These are phyloP conservation scores for Copsychus sechellarum DNA, from an alignment of 2,113 vertebrate genomes.

Conservation along the genomic window DNA sequence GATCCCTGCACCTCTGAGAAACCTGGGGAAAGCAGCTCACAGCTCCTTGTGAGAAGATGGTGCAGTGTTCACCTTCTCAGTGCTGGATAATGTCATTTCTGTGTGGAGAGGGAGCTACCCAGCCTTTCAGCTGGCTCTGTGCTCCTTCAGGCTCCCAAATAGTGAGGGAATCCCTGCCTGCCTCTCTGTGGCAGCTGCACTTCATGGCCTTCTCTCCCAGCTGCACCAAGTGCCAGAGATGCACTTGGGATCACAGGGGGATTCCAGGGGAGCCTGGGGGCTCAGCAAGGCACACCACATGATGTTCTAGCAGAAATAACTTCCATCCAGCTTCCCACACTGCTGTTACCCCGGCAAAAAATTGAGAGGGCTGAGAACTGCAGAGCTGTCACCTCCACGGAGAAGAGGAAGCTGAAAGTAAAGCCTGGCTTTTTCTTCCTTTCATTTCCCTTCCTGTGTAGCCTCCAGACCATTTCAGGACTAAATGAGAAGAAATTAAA, in stretches of 20 bases:
- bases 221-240: background rate
- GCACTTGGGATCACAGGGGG: background rate
- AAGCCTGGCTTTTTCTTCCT: background rate
- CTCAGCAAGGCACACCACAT: fast-evolving
- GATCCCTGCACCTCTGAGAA: background rate
- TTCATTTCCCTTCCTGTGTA: background rate
- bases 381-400: background rate
- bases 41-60: background rate
- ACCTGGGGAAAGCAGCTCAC: background rate
- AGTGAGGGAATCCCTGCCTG: background rate
- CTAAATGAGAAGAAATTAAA: background rate
- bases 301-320: background rate
- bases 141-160: background rate
- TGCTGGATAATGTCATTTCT: background rate
- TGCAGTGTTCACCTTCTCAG: background rate
- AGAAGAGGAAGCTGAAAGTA: background rate
- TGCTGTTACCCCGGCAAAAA: background rate
- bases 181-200: background rate
- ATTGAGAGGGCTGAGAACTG: background rate
- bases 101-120: background rate
- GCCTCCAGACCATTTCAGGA: background rate
- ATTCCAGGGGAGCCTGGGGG: background rate
- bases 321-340: background rate
- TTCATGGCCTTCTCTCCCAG: background rate
- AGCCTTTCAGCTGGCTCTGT: background rate